Evolutionary conservation across 2,113 vertebrate species (phyloP).

Genomic region (Neopipo cinnamomea): DNA sequence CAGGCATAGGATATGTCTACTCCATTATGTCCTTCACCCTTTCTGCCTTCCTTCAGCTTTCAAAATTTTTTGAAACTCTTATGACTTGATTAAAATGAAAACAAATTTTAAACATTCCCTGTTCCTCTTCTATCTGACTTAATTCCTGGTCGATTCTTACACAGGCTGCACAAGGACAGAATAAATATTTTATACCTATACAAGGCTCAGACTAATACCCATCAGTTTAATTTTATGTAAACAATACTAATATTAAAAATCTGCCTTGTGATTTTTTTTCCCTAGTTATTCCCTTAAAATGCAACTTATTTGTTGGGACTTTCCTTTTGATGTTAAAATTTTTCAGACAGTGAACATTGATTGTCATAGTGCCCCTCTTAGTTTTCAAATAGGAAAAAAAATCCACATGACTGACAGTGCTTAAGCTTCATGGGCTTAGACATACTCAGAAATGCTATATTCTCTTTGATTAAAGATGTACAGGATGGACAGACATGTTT

Average conservation of each 20-base stretch:
- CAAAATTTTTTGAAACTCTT: neutral
- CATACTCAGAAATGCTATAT: neutral
- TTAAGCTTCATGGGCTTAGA: neutral
- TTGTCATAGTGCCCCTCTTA: neutral
- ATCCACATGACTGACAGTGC: neutral
- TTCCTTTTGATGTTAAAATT: neutral
- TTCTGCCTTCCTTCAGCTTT: neutral
- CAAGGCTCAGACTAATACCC: neutral
- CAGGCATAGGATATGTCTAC: neutral
- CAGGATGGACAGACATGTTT: neutral
- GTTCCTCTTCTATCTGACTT: neutral
- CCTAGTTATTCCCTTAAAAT: neutral
- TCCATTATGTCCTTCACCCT: neutral
- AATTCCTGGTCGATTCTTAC: neutral
- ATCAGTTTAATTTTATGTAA: neutral
- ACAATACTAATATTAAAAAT: neutral
- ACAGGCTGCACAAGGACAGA: neutral
- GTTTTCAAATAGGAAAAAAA: neutral
- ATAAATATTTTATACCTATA: neutral
- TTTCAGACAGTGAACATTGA: neutral
- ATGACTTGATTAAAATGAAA: neutral
- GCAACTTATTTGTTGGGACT: neutral
- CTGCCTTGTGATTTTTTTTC: neutral
- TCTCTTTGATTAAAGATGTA: neutral
- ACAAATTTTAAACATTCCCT: neutral